These are phyloP conservation scores for Sebastes melanostomus DNA, from an alignment of 2,797 vertebrate species.

Conservation along the genomic window DNA sequence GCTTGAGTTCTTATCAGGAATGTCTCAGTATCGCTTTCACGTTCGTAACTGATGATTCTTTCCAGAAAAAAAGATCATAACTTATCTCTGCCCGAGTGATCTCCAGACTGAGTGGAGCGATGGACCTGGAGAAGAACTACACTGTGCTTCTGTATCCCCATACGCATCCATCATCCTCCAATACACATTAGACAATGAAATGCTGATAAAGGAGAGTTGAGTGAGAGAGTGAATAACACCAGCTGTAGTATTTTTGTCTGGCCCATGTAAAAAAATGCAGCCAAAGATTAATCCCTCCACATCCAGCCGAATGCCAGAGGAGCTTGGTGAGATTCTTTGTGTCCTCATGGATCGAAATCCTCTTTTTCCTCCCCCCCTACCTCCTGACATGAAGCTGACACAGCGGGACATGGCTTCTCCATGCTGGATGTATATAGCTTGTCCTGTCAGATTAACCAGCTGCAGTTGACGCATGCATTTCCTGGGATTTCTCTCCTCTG, in stretches of 20 bases:
- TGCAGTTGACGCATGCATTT: background rate
- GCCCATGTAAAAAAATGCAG: constrained; percentile 2
- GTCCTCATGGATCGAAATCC: background rate
- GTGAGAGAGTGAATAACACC: background rate
- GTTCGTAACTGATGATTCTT: background rate
- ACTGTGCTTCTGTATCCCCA: background rate
- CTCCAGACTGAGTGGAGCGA: background rate
- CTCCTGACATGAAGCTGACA: background rate
- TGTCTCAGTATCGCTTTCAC: background rate
- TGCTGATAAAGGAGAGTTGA: background rate
- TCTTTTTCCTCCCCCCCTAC: background rate
- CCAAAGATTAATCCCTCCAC: constrained; percentile 28
- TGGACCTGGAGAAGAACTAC: background rate
- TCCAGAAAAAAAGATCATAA: constrained; percentile 27
- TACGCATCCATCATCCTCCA: constrained; percentile 28
- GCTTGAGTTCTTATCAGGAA: background rate
- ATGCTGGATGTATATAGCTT: background rate
- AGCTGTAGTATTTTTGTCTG: constrained; percentile 20
- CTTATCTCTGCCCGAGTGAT: background rate
- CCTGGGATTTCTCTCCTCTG: background rate
- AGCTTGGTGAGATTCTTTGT: constrained; percentile 6
- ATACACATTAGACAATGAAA: background rate
- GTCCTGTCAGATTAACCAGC: constrained; percentile 24
- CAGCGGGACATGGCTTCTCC: background rate
- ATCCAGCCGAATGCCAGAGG: constrained; percentile 22